Evolutionary conservation across 2,797 vertebrate species (phyloP).

Genomic region (Diplodus sargus): DNA sequence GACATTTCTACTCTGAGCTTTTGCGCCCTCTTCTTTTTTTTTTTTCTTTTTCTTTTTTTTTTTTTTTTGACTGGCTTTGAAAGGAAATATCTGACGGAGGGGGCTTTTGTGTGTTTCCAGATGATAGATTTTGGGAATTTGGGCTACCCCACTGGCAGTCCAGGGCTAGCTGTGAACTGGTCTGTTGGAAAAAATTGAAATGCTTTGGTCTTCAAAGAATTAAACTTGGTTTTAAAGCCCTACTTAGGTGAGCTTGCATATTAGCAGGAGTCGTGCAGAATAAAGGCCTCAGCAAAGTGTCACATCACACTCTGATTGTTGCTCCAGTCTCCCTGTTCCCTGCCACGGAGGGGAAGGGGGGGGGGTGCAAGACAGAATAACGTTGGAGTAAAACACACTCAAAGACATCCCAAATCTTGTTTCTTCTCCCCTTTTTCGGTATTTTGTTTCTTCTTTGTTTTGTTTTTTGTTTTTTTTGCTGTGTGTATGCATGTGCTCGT

Average conservation of each 20-base stretch:
- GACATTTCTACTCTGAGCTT: conserved; percentile 91
- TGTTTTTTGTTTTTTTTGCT: conserved; percentile 13
- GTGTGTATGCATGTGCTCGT: conserved; percentile 45
- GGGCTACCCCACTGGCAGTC: conserved; percentile 98
- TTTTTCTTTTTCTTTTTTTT: conserved; percentile 32
- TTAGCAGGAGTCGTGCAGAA: conserved; percentile 89
- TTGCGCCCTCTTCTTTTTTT: conserved; percentile 46
- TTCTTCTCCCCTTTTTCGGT: conserved; percentile 71
- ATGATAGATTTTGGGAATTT: conserved; percentile 99
- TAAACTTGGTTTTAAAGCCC: conserved; percentile 98
- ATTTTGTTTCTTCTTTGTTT: conserved; percentile 59
- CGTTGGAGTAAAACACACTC: conserved; percentile 78
- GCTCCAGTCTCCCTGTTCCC: conserved; percentile 73
- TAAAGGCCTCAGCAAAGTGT: conserved; percentile 89
- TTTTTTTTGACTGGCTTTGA: conserved; percentile 85
- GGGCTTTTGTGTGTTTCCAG: conserved; percentile 99
- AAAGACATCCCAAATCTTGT: conserved; percentile 80
- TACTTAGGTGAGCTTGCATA: conserved; percentile 98
- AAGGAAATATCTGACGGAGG: conserved; percentile 91
- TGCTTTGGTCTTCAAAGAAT: conserved; percentile 99
- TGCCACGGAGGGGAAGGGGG: conserved; percentile 46
- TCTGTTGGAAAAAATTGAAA: conserved; percentile 98
- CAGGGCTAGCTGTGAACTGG: conserved; percentile 99
- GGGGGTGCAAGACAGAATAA: conserved; percentile 70
- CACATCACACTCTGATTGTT: conserved; percentile 85